Evolutionary conservation across 2,797 vertebrate genomes (phyloP).

Genomic region (Schizopygopsis pylzovi): DNA sequence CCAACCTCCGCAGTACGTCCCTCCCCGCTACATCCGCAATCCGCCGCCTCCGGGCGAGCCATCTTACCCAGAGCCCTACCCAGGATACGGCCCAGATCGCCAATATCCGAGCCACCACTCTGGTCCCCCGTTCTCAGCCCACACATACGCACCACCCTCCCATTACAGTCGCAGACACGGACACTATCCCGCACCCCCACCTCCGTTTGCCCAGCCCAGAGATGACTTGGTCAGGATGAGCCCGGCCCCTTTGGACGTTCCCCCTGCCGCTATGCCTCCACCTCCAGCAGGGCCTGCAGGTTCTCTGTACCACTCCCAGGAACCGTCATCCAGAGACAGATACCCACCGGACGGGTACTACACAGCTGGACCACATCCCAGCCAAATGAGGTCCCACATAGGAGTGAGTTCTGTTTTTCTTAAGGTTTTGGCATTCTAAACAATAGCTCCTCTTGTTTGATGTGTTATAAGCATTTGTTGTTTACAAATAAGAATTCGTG

Average conservation of each 20-base stretch:
- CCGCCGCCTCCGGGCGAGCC: constrained; percentile 84
- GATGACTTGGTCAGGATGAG: constrained; percentile 91
- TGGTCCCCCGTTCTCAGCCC: constrained; percentile 82
- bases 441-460: background rate
- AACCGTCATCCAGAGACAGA: constrained; percentile 84
- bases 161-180: constrained; percentile 85
- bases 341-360: constrained; percentile 91
- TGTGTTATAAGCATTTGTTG: background rate
- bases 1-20: constrained; percentile 83
- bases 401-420: constrained; percentile 78
- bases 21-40: constrained; percentile 88
- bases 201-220: constrained; percentile 83
- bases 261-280: constrained; percentile 68
- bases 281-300: constrained; percentile 75
- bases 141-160: constrained; percentile 81
- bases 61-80: constrained; percentile 89
- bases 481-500: background rate
- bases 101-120: constrained; percentile 83
- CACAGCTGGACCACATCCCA: constrained; percentile 81
- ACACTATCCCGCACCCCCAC: constrained; percentile 82
- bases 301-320: constrained; percentile 86
- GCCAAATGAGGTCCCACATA: constrained; percentile 86
- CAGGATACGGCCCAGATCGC: constrained; percentile 85
- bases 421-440: background rate
- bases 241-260: constrained; percentile 87